These are phyloP conservation scores for Epinotia ramella DNA, from an alignment of 2,888 invertebrate genomes.

Conservation along the genomic window DNA sequence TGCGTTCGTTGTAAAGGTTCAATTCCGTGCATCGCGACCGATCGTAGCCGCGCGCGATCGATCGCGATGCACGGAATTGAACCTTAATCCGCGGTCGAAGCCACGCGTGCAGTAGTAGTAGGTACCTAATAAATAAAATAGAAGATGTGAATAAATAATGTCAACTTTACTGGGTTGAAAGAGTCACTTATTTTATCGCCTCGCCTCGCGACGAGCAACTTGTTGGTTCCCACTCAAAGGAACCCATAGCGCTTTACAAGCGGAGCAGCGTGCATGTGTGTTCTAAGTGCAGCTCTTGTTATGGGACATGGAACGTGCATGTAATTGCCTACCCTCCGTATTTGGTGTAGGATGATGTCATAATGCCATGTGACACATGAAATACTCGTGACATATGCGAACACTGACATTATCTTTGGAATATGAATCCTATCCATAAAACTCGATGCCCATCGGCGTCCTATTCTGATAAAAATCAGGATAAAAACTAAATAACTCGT, in stretches of 20 bases:
- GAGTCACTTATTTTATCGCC: neutral
- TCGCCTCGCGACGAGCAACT: neutral
- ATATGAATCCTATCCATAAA: neutral
- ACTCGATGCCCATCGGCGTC: neutral
- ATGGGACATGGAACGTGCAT: neutral
- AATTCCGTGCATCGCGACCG: too few species aligned
- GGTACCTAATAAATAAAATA: neutral
- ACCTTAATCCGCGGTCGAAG: too few species aligned
- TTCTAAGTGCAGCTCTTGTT: too few species aligned
- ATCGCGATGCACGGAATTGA: too few species aligned
- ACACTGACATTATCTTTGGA: neutral
- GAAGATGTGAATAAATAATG: neutral
- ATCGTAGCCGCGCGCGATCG: too few species aligned
- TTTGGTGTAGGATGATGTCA: slow-evolving; percentile 22
- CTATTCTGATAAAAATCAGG: neutral
- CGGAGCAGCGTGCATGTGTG: neutral
- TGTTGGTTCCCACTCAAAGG: too few species aligned
- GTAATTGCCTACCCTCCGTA: neutral
- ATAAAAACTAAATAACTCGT: neutral
- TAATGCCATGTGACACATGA: slow-evolving; percentile 4
- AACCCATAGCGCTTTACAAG: neutral
- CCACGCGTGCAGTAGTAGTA: too few species aligned
- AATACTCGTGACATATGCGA: neutral
- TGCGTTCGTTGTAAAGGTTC: too few species aligned
- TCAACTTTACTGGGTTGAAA: neutral